A percentile compares a stretch with the other conserved stretches of the same genome.
Conservation (phyloP, 2,888 invertebrate genomes). For the Tuta absoluta region DNA sequence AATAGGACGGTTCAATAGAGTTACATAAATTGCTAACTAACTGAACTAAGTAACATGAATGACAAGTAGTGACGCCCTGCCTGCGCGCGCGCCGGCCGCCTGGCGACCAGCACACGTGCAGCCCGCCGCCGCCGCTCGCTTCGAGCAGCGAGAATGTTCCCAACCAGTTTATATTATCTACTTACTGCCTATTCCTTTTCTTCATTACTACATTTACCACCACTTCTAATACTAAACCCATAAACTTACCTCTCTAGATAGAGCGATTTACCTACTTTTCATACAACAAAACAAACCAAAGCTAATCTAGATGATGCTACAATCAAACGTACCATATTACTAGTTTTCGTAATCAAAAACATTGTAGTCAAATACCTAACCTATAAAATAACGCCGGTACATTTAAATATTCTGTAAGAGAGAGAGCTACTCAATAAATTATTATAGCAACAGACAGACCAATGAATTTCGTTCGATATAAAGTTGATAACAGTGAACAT, state of each 20-base stretch:
- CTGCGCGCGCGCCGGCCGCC: constrained; percentile 58
- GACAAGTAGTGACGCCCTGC: constrained; percentile 60
- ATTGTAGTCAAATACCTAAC: neutral
- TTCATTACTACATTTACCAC: neutral
- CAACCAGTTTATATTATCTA: constrained; percentile 34
- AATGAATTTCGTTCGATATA: constrained; percentile 68
- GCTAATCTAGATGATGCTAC: neutral
- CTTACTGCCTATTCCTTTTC: neutral
- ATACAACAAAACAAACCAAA: neutral
- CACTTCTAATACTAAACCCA: neutral
- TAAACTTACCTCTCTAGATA: neutral
- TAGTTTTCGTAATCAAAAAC: neutral
- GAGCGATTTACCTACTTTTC: neutral
- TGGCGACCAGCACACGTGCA: constrained; percentile 67
- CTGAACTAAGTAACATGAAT: constrained; percentile 60
- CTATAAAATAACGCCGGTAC: constrained; percentile 19
- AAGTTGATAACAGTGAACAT: constrained; percentile 64
- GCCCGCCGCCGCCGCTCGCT: constrained; percentile 41
- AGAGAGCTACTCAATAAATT: constrained; percentile 33
- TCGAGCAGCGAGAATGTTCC: constrained; percentile 53
- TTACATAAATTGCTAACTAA: constrained; percentile 57
- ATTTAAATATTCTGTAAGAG: constrained; percentile 30
- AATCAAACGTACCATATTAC: neutral
- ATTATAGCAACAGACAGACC: constrained; percentile 71
- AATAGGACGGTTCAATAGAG: constrained; percentile 35